Evolutionary conservation across 2,797 vertebrate genomes (phyloP), one percentile per base, ranked within the genome.

Genomic region (Sebastes itinus): DNA sequence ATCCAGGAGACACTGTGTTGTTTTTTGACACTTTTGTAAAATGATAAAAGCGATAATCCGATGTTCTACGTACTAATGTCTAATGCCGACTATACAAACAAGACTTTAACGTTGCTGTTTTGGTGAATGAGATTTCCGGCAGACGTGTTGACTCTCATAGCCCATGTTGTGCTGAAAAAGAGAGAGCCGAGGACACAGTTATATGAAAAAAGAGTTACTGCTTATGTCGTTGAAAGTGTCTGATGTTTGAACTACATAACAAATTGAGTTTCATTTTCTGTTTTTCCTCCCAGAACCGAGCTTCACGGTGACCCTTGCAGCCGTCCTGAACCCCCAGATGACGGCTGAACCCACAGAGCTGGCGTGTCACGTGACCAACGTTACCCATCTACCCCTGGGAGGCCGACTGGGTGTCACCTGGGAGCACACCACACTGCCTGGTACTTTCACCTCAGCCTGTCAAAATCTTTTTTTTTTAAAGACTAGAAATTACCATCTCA

Each of bases 341-440:
- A 92, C 96, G 0, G 96, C 96, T 0, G 96, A 98, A 12, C 96
- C 97, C 72, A 96, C 96, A 0, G 97, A 97, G 82, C 93, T 99
- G 82, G 90, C 96, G 0, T 99, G 98, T 72, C 93, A 84, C 2
- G 94, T 99, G 56, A 94, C 87, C 55, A 96, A 96, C 0, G 56
- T 87, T 7, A 77, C 2, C 78, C 94, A 92, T 82, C 80, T 90
- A 5, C 78, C 0, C 79, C 56, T 8, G 8, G 94, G 10, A 4
- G 72, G 95, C 14, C 95, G 94, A 1, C 94, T 98, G 71, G 94
- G 94, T 0, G 96, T 98, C 22, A 94, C 94, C 2, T 99, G 98
- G 98, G 96, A 97, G 86, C 96, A 97, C 88, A 92, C 89, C n/a
- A n/a, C 92, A 0, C 87, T 92, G 56, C 87, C 92, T 13, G 93